Percentiles rank a stretch among this genome's conserved stretches.
Conservation (phyloP, 2,797 vertebrate genomes). For the Smutsia gigantea region DNA sequence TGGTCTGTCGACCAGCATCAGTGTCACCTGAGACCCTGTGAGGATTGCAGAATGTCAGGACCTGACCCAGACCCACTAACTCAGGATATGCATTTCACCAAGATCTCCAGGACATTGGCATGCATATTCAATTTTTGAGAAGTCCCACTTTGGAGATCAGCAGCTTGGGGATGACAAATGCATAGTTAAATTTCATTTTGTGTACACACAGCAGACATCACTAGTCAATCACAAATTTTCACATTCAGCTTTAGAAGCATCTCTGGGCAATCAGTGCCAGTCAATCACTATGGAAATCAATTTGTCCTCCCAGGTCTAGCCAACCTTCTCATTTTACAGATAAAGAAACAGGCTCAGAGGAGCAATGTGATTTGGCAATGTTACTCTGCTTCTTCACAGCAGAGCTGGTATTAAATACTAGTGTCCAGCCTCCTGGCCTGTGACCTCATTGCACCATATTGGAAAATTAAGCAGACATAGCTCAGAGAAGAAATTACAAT, state of each 20-base stretch:
- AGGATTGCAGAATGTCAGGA: background rate
- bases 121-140: background rate
- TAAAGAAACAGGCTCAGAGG: background rate
- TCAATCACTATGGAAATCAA: background rate
- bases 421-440: background rate
- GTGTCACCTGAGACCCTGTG: background rate
- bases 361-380: background rate
- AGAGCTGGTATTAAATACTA: background rate
- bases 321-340: background rate
- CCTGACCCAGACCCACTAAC: background rate
- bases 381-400: background rate
- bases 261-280: background rate
- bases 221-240: background rate
- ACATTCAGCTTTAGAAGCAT: background rate
- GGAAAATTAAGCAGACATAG: background rate
- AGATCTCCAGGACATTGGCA: background rate
- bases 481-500: background rate
- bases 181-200: background rate
- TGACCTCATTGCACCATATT: background rate
- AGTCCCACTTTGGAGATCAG: background rate
- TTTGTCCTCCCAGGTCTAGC: background rate
- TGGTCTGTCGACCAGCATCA: background rate
- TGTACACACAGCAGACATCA: background rate
- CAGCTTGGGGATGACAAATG: background rate
- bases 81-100: background rate